Conservation (phyloP, 1,140 invertebrate genomes). For the Euwallacea similis region DNA sequence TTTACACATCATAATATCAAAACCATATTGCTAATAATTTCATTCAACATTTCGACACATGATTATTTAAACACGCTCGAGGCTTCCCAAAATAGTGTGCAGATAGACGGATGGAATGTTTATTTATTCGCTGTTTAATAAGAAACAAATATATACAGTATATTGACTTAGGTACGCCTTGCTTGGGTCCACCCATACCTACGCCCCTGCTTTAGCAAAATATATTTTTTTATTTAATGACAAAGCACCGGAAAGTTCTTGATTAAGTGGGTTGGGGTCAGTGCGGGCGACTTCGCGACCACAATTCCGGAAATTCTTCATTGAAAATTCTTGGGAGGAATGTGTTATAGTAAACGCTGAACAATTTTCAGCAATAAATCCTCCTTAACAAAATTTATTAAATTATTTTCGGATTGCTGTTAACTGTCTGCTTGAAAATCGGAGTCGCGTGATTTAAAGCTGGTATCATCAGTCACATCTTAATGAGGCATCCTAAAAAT, state of each 20-base stretch:
- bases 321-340: not conserved
- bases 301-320: not conserved
- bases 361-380: not conserved
- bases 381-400: slow-evolving; percentile 10
- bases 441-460: slow-evolving; percentile 20
- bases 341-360: not conserved
- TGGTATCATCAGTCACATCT: slow-evolving; percentile 20
- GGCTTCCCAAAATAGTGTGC: slow-evolving; percentile 21
- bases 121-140: slow-evolving; percentile 23
- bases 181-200: not conserved
- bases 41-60: slow-evolving; percentile 32
- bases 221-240: not conserved
- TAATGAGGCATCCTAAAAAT: slow-evolving; percentile 31
- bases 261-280: no score
- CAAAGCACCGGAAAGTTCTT: not conserved
- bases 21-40: slow-evolving; percentile 37
- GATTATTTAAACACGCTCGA: slow-evolving; percentile 25
- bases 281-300: no score
- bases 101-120: slow-evolving; percentile 17
- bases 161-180: slow-evolving; percentile 18
- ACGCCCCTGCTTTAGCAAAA: not conserved
- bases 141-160: slow-evolving; percentile 21
- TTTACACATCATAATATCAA: slow-evolving; percentile 28
- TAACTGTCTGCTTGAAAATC: slow-evolving; percentile 21
- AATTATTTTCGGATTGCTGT: slow-evolving; percentile 21